Conservation (phyloP, 2,797 vertebrate genomes). For the Fundulus diaphanus region DNA sequence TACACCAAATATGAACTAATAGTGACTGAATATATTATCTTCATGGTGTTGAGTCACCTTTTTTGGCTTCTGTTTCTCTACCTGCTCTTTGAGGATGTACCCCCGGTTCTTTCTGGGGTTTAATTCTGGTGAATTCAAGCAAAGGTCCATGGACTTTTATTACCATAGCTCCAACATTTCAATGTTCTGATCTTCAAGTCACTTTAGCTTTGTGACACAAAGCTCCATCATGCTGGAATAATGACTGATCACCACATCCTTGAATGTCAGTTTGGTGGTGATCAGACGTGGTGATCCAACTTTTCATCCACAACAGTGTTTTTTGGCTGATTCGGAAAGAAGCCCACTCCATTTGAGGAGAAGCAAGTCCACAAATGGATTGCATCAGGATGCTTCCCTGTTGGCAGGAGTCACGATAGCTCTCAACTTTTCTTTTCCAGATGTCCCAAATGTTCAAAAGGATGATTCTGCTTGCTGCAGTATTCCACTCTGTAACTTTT, state of each 20-base stretch:
- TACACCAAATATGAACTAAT: too few species aligned
- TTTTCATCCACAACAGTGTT: neutral
- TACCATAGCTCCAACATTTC: too few species aligned
- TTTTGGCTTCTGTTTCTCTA: too few species aligned
- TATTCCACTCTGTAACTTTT: neutral
- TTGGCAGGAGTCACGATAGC: neutral
- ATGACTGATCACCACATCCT: neutral
- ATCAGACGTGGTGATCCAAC: neutral
- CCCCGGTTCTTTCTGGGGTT: too few species aligned
- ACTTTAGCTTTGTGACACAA: too few species aligned
- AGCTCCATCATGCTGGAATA: neutral
- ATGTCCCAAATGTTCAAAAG: neutral
- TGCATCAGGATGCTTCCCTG: neutral
- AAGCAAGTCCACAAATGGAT: neutral
- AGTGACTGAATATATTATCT: too few species aligned
- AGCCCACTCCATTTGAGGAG: neutral
- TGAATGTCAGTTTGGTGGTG: neutral
- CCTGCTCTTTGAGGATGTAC: too few species aligned
- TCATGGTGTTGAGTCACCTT: too few species aligned
- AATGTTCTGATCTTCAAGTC: too few species aligned
- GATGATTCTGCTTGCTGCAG: neutral
- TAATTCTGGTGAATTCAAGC: too few species aligned
- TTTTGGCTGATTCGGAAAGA: neutral
- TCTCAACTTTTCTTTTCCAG: neutral
- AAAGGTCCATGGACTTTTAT: too few species aligned